These are phyloP conservation scores for Dasypogon diadema DNA, from an alignment of 2,888 invertebrate genomes.

Conservation along the genomic window DNA sequence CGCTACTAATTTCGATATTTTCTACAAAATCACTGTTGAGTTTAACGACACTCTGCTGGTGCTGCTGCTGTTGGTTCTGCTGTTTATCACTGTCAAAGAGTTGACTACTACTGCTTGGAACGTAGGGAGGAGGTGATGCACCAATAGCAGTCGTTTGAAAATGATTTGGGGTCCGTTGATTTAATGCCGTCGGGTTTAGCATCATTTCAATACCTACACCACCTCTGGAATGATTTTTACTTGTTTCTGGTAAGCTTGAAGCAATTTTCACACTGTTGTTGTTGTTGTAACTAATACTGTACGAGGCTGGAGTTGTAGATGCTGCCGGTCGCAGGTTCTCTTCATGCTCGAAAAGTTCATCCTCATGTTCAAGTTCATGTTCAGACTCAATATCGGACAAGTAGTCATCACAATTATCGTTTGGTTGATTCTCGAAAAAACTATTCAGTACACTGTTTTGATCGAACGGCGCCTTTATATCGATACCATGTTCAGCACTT, in stretches of 20 bases:
- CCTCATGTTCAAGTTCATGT: conserved; percentile 23
- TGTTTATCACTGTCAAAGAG: too few species aligned
- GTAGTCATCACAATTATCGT: conserved; percentile 24
- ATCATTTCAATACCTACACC: conserved; percentile 40
- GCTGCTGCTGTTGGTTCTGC: too few species aligned
- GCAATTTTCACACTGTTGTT: not conserved
- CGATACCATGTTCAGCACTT: conserved; percentile 70
- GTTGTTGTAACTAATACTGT: conserved; percentile 6
- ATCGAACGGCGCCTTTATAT: conserved; percentile 61
- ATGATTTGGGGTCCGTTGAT: conserved; percentile 5
- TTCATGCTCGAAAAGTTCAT: not conserved
- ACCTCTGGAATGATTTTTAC: not conserved
- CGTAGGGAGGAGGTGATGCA: conserved; percentile 11
- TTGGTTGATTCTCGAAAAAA: conserved; percentile 64
- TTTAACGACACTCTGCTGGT: not conserved
- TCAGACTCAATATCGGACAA: conserved; percentile 35
- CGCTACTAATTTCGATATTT: not conserved
- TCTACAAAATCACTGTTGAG: not conserved
- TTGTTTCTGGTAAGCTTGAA: too few species aligned
- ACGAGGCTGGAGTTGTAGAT: not conserved
- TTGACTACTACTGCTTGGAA: too few species aligned
- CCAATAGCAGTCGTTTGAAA: conserved; percentile 17
- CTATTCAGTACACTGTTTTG: conserved; percentile 69
- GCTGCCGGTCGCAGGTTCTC: not conserved
- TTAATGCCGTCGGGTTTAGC: conserved; percentile 7